Base-by-base conservation (phyloP, 2,797 vertebrate species). In the Hyperoplus lanceolatus region DNA sequence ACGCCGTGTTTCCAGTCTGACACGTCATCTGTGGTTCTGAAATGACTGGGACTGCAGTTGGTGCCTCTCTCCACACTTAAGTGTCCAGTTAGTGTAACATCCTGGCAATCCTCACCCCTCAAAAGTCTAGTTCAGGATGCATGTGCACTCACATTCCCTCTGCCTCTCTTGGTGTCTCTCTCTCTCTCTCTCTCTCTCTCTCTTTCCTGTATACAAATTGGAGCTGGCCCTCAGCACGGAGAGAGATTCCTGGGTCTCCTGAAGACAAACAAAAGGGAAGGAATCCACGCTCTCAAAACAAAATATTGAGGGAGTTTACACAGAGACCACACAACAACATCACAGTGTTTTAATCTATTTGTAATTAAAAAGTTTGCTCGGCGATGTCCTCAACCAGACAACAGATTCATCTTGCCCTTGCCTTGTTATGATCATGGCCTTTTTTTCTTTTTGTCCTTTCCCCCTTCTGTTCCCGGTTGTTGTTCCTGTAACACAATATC, bases 261-360 rank as follows among this genome's bases (percentile, higher is more conserved):
- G 75, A 93, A 92, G 83, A 87, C 89, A 91, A 94, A 95, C 94
- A 94, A 93, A 93, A 63, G 84, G 73, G 81, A 91, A 90, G 68
- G 71, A 83, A 93, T 93, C 89, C 89, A 90, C 84, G 75, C 87
- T 79, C 90, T 93, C 87, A 87, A 89, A 95, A 93, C 89, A 86
- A 95, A 94, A 94, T 90, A 82, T 92, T 70, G 54, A 84, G 80
- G 73, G 80, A 93, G 92, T 94, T 95, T 94, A 94, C 90, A 91
- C 77, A 92, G 90, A 92, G 95, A 95, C 95, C 95, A 95, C 95
- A 94, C 94, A 95, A 93, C 92, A 93, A 85, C 94, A 94, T 94
- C 88, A 90, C 88, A 94, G 93, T 64, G 84, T 86, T 89, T 87
- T 86, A 88, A 93, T 93, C 88, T 94, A 93, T 92, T 94, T 93